Evolutionary conservation across 2,113 vertebrate genomes (phyloP).

Genomic region (Monopterus albus): DNA sequence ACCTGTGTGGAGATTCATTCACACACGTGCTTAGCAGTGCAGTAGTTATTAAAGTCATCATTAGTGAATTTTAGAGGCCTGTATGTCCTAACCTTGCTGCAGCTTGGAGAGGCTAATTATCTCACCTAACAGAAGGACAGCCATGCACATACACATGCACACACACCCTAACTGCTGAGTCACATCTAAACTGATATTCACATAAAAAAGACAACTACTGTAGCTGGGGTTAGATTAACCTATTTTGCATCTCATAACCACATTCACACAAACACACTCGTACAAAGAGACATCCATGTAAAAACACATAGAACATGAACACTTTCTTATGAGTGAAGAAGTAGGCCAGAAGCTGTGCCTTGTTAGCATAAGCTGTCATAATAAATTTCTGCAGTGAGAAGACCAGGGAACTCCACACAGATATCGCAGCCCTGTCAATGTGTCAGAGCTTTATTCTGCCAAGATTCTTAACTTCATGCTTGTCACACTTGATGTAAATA

Average conservation of each 20-base stretch:
- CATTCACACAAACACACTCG: neutral
- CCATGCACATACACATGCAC: constrained; percentile 2
- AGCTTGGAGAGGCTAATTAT: constrained; percentile 65
- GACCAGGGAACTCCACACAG: constrained; percentile 41
- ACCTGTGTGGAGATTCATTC: neutral
- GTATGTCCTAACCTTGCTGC: constrained; percentile 39
- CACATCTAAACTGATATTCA: constrained; percentile 47
- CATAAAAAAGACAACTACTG: constrained; percentile 61
- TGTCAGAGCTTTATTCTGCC: constrained; percentile 45
- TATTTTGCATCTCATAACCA: constrained; percentile 44
- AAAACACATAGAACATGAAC: constrained; percentile 21
- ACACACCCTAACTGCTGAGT: constrained; percentile 37
- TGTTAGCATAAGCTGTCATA: constrained; percentile 61
- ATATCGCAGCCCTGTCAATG: constrained; percentile 43
- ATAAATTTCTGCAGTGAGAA: constrained; percentile 44
- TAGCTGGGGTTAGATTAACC: constrained; percentile 14
- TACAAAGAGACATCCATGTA: neutral
- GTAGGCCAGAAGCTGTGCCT: constrained; percentile 47
- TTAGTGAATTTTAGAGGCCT: constrained; percentile 47
- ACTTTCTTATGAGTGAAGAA: constrained; percentile 33
- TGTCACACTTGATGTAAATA: constrained; percentile 66
- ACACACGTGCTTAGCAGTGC: neutral
- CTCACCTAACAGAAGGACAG: constrained; percentile 35
- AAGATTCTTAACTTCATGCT: constrained; percentile 51
- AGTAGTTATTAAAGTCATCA: constrained; percentile 60